A percentile compares a stretch with the other conserved stretches of the same genome.
phyloP scores from a whole-genome alignment of 2,797 vertebrate species.

The Mycteria americana region DNA sequence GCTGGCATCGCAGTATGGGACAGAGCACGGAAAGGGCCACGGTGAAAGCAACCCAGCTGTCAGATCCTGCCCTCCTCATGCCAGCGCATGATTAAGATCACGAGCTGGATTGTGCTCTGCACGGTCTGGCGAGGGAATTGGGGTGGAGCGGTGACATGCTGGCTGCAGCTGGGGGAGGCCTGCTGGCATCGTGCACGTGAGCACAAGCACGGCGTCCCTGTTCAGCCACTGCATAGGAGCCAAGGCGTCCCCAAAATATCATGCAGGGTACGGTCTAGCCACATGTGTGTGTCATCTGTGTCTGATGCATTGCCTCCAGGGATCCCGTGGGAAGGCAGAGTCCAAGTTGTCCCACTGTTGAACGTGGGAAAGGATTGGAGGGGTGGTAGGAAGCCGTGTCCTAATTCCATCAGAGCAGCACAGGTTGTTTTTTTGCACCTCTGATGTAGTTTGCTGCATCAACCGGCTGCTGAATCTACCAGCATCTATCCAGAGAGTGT shows the following conservation, averaged over 20 bases:
- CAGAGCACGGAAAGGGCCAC: background rate
- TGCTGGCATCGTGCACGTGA: accelerated
- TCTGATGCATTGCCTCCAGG: background rate
- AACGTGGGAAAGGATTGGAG: background rate
- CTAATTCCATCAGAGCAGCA: background rate
- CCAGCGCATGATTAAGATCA: background rate
- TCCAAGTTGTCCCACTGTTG: background rate
- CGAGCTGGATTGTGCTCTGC: background rate
- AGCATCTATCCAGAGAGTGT: background rate
- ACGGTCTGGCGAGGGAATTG: background rate
- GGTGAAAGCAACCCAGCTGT: background rate
- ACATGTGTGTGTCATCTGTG: accelerated
- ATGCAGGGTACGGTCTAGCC: background rate
- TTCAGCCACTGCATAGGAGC: background rate
- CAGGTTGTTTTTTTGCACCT: background rate
- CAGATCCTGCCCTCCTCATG: background rate
- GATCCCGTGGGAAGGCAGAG: background rate
- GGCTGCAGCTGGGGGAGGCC: background rate
- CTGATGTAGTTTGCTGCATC: background rate
- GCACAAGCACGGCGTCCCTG: accelerated
- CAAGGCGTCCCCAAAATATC: background rate
- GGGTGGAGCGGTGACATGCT: accelerated
- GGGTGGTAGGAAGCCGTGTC: background rate
- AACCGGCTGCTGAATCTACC: background rate
- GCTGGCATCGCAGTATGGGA: background rate